Evolutionary conservation across 2,113 vertebrate species (phyloP), one percentile per base, ranked within the genome.

Genomic region (Electrona antarctica): DNA sequence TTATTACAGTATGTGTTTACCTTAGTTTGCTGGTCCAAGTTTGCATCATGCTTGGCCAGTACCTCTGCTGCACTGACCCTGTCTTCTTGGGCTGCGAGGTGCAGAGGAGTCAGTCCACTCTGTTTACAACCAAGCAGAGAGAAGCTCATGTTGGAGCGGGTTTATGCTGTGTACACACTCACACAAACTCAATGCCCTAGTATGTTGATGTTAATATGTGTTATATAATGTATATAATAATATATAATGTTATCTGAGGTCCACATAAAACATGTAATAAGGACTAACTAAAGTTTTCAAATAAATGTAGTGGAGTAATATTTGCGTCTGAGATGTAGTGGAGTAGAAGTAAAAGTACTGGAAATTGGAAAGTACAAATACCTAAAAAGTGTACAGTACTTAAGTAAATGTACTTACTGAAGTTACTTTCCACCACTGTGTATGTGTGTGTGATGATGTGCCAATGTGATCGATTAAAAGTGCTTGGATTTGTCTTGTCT

Each of bases 61-160:
- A 97, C 93, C 56, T 98, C 96, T 0, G 97, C 95, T 57, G 95
- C 95, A 7, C 81, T 95, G 73, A 99, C 96, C 82, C 93, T 95
- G 87, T 99, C 98, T 81, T 98, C 97, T 77, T 99, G 97, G 81
- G 97, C 98, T 41, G 96, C 87, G 12, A 99, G 95, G 85, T 99
- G 98, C 65, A 99, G 89, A 55, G 97, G 91, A 12, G 95, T 96
- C 87, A 99, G 88, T 70, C 97, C 97, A 45, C 89, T 97, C 98
- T 99, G 80, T 5, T 82, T 41, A 78, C 54, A 83, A 81, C 8
- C 48, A 67, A 79, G 54, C 52, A 65, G 13, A 73, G 10, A 14
- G 14, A 21, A 33, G 7, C 7, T 50, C 8, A 41, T 41, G 28
- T 12, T 28, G 15, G 57, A 59, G 57, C 28, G 33, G 33, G 21